Conservation (phyloP, 1,140 invertebrate species). For the Frieseomelitta varia region DNA sequence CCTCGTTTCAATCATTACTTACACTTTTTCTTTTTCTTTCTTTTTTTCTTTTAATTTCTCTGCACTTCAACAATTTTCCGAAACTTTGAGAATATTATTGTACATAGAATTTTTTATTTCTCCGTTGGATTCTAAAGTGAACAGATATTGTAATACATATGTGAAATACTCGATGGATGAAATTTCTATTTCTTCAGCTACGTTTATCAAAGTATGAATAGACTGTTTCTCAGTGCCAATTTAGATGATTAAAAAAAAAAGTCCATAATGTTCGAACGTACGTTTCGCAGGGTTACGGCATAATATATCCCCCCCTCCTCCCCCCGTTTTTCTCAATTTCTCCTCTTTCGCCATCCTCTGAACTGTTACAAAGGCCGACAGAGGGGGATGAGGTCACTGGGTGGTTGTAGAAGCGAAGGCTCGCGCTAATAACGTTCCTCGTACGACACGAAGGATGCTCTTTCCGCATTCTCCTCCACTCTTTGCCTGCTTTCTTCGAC, state of each 20-base stretch:
- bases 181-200: background rate
- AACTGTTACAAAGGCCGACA: background rate
- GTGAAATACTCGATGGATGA: too few relatives aligned
- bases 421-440: constrained; percentile 64
- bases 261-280: background rate
- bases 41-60: too few relatives aligned
- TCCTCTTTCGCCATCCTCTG: background rate
- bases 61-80: too few relatives aligned
- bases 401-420: constrained; percentile 22
- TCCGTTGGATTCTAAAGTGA: too few relatives aligned
- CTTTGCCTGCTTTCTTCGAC: constrained; percentile 32
- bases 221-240: background rate
- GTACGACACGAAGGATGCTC: constrained; percentile 27
- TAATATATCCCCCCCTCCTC: too few relatives aligned
- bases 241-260: too few relatives aligned
- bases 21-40: too few relatives aligned
- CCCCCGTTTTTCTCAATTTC: background rate
- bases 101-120: background rate
- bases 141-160: too few relatives aligned
- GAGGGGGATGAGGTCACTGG: constrained; percentile 11
- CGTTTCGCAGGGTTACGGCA: background rate
- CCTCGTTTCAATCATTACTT: too few relatives aligned
- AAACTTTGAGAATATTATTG: background rate
- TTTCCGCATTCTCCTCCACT: constrained; percentile 27
- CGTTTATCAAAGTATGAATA: background rate